Conservation (phyloP, 37 sponge, comb jelly and placozoan genomes). For the Axinella damicornis region DNA sequence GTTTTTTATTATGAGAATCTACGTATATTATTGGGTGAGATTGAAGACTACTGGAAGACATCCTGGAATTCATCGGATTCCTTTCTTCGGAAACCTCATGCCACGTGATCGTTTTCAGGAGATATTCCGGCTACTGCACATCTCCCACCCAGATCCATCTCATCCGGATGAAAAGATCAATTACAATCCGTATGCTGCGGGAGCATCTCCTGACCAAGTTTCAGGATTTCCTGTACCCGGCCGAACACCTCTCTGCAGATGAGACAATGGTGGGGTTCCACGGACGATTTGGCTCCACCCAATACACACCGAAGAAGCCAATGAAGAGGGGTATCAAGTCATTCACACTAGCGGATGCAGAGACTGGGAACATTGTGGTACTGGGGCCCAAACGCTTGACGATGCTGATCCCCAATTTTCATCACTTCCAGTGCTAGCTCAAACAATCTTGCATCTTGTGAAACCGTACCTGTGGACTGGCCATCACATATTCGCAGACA, state of each 20-base stretch:
- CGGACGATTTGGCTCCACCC: slow-evolving; percentile 5
- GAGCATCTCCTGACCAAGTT: not conserved
- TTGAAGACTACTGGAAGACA: not conserved
- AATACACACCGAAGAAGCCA: slow-evolving; percentile 38
- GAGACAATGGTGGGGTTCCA: slow-evolving; percentile 12
- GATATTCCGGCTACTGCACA: not conserved
- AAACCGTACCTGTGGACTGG: not conserved
- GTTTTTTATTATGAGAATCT: too few relatives aligned
- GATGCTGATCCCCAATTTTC: not conserved
- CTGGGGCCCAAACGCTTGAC: not conserved
- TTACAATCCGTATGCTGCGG: not conserved
- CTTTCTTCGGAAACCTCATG: not conserved
- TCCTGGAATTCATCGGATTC: not conserved
- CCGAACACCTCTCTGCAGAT: not conserved
- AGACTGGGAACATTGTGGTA: slow-evolving; percentile 4
- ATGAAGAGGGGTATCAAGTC: slow-evolving; percentile 23
- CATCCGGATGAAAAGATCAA: not conserved
- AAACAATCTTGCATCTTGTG: not conserved
- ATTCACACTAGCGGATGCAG: slow-evolving; percentile 6
- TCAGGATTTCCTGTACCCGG: not conserved
- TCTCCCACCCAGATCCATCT: slow-evolving; percentile 4
- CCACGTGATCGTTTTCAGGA: slow-evolving; percentile 5
- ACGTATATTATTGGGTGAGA: not conserved
- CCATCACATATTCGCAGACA: not conserved
- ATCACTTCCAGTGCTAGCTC: not conserved